Evolutionary conservation across 2,797 vertebrate genomes (phyloP).

Genomic region (Amazona finschi): DNA sequence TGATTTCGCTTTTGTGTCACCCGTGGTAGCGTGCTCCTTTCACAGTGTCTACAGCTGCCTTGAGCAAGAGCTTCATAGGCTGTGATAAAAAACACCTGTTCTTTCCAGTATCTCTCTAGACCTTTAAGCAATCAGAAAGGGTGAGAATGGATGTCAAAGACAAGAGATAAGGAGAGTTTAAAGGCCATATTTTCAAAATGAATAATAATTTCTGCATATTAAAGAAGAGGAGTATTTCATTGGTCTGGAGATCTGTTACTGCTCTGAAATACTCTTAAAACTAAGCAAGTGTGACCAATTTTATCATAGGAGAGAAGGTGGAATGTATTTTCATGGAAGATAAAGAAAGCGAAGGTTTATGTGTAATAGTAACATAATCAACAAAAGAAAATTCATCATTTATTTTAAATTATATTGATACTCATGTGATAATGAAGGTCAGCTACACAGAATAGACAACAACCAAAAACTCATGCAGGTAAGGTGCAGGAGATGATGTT

Average conservation of each 20-base stretch:
- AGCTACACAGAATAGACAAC: background rate
- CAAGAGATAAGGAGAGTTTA: background rate
- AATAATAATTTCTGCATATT: background rate
- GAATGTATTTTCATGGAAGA: background rate
- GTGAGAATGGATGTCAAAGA: background rate
- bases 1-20: background rate
- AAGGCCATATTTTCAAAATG: background rate
- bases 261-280: background rate
- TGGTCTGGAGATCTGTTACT: background rate
- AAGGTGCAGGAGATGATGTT: background rate
- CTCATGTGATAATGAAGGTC: background rate
- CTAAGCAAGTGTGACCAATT: background rate
- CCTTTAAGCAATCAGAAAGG: background rate
- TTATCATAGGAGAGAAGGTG: background rate
- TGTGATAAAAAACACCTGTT: background rate
- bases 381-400: background rate
- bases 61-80: background rate
- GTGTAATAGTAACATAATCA: background rate
- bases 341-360: background rate
- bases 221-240: background rate
- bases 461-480: accelerated
- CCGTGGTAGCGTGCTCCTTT: background rate
- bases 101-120: too few species aligned
- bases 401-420: background rate
- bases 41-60: accelerated